Evolutionary conservation across 23 tunicate genomes (phyloP).

Genomic region (Diplosoma virens): DNA sequence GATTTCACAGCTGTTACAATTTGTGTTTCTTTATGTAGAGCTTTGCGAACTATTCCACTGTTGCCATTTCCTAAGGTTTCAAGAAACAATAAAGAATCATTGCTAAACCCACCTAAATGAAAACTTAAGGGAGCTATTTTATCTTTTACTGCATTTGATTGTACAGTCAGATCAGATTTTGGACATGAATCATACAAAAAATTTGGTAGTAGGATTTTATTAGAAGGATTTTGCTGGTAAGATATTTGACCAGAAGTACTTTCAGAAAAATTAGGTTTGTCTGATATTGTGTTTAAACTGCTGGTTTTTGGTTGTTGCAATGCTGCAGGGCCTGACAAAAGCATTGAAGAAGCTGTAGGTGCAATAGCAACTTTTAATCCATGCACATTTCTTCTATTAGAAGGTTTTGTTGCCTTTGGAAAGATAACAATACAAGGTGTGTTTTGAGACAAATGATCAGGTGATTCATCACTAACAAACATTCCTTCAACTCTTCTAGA

Average conservation of each 20-base stretch:
- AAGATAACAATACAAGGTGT: slow-evolving; percentile 31
- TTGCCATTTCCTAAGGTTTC: slow-evolving; percentile 90
- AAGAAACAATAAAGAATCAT: slow-evolving; percentile 44
- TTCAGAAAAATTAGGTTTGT: not conserved
- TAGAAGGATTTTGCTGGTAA: not conserved
- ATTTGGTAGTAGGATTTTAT: too few relatives aligned
- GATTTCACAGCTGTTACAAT: slow-evolving; percentile 76
- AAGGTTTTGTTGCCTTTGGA: slow-evolving; percentile 67
- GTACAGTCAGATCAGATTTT: too few relatives aligned
- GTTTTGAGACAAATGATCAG: not conserved
- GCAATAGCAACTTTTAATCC: slow-evolving; percentile 77
- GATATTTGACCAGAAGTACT: not conserved
- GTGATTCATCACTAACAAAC: not conserved
- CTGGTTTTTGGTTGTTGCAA: not conserved
- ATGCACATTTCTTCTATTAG: slow-evolving; percentile 57
- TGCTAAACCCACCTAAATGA: slow-evolving; percentile 31
- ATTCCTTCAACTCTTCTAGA: not conserved
- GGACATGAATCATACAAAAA: too few relatives aligned
- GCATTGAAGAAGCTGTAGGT: slow-evolving; percentile 55
- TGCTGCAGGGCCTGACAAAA: not conserved
- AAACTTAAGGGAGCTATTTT: slow-evolving; percentile 27
- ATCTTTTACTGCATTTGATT: not conserved
- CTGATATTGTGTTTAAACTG: not conserved
- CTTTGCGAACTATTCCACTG: slow-evolving; percentile 83
- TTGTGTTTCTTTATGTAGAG: slow-evolving; percentile 54